Evolutionary conservation across 2,888 invertebrate genomes (phyloP), one percentile per base, ranked within the genome.

Genomic region (Brenthis ino): DNA sequence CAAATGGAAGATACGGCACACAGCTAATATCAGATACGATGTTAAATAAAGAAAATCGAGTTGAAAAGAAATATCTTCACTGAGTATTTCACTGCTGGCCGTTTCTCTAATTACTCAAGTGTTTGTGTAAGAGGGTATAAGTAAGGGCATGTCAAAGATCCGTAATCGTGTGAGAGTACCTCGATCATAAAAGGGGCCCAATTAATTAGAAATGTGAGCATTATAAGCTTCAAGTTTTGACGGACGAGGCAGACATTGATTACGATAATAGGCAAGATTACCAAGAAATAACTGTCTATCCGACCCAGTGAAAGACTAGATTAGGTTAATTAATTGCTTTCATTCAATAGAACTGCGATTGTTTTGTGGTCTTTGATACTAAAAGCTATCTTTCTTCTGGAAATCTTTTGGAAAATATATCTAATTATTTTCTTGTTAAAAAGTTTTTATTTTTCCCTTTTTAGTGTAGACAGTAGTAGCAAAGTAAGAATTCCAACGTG

Each of bases 181-280:
- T 57, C 64, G 54, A 71, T 74, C 72, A 74, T 73, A 70, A 69
- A 73, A 73, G 76, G 72, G 54, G 28, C 69, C 69, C 70, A 75
- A 76, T 76, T 75, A 72, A 73, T 75, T 75, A 74, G 72, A 71
- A 74, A 74, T 63, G 73, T 70, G 64, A 63, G 63, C 65, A 65
- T 67, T 65, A 64, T 67, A 54, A 65, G 53, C 55, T 65, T 70
- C 63, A 70, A 72, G 67, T 57, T 66, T 54, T 61, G 61, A 63
- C 58, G 68, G 70, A 70, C 56, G 63, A 67, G 56, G 69, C 57
- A 64, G 53, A 58, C 57, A 64, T 67, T 69, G 68, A 70, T 74
- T 71, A 71, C 68, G n/a, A 55, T 57, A 48, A n/a, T 28, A 60
- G 24, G 14, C 24, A 16, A 61, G 57, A 69, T 63, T 63, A 61